Conservation (phyloP, 2,888 invertebrate species). For the Toxonevra muliebris region DNA sequence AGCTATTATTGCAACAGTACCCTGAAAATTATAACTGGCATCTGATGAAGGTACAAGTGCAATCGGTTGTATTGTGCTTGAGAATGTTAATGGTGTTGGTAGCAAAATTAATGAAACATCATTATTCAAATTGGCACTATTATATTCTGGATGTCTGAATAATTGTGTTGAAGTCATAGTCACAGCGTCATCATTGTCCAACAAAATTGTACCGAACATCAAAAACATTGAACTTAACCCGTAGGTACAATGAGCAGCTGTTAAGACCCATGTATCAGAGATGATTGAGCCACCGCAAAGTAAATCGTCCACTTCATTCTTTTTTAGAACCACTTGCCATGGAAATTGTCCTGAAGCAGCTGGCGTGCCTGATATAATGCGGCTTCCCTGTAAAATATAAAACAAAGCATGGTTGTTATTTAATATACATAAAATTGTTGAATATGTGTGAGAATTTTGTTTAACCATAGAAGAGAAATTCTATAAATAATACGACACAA, state of each 20-base stretch:
- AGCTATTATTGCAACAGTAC: constrained; percentile 48
- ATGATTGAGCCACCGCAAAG: constrained; percentile 61
- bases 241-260: constrained; percentile 59
- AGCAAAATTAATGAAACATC: constrained; percentile 58
- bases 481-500: too few species aligned
- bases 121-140: constrained; percentile 50
- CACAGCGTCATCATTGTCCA: constrained; percentile 43
- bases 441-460: too few species aligned
- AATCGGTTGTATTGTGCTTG: constrained; percentile 51
- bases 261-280: constrained; percentile 54
- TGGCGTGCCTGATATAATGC: constrained; percentile 52
- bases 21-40: constrained; percentile 46
- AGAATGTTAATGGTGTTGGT: constrained; percentile 47
- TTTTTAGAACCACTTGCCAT: constrained; percentile 60
- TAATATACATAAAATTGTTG: too few species aligned
- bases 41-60: constrained; percentile 43
- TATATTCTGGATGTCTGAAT: constrained; percentile 55
- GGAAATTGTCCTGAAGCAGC: constrained; percentile 56
- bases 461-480: too few species aligned
- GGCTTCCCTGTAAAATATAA: constrained; percentile 33
- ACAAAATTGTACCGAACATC: constrained; percentile 51
- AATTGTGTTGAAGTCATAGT: constrained; percentile 52
- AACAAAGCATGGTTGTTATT: too few species aligned
- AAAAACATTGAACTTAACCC: constrained; percentile 47
- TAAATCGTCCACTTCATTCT: constrained; percentile 50